These are phyloP conservation scores for Pseudomyrmex pallidus DNA, from an alignment of 1,140 invertebrate species.

Conservation along the genomic window DNA sequence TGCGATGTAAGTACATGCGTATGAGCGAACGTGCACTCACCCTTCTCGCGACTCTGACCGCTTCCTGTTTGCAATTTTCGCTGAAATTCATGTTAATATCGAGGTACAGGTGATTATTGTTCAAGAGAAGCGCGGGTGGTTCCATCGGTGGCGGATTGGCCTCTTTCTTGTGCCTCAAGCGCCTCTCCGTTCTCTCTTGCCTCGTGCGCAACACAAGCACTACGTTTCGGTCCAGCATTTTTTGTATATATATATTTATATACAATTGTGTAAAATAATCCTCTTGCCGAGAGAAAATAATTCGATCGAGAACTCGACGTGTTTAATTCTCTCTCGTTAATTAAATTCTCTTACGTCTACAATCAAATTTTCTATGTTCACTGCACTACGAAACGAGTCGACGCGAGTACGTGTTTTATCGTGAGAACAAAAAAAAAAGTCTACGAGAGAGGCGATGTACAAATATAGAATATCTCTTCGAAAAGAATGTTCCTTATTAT, in stretches of 20 bases:
- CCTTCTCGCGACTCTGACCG: slow-evolving; percentile 42
- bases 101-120: slow-evolving; percentile 76
- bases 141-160: slow-evolving; percentile 77
- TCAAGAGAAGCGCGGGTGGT: slow-evolving; percentile 72
- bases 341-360: background rate
- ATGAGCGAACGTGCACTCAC: slow-evolving; percentile 32
- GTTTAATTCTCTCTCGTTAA: background rate
- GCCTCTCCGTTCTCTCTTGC: slow-evolving; percentile 76
- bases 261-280: no score
- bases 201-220: slow-evolving; percentile 76
- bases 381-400: background rate
- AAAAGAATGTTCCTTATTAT: background rate
- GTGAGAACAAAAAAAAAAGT: background rate
- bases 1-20: background rate
- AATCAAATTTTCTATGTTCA: background rate
- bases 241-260: background rate
- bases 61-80: slow-evolving; percentile 64
- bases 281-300: no score
- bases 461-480: background rate
- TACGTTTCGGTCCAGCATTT: slow-evolving; percentile 77
- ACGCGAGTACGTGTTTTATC: background rate
- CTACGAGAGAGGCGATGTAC: no score
- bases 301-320: background rate
- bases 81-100: slow-evolving; percentile 77
- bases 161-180: slow-evolving; percentile 76